Conservation (phyloP, 2,888 invertebrate genomes). For the Synanthedon vespiformis region DNA sequence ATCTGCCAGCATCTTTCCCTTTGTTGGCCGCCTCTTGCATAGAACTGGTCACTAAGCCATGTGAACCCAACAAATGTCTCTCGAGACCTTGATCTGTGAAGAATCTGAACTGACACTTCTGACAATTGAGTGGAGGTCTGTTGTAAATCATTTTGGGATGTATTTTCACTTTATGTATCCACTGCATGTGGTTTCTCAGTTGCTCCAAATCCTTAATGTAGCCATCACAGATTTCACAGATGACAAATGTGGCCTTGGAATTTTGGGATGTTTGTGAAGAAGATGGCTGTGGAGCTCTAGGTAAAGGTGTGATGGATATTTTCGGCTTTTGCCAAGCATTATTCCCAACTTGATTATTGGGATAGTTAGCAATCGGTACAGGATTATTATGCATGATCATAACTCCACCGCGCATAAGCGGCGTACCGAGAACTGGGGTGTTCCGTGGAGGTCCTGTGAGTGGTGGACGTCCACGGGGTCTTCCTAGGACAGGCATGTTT, state of each 20-base stretch:
- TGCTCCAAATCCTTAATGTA: slow-evolving; percentile 97
- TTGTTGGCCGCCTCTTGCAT: slow-evolving; percentile 97
- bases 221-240: slow-evolving; percentile 97
- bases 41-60: slow-evolving; percentile 94
- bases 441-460: slow-evolving; percentile 20
- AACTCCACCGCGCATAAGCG: slow-evolving; percentile 69
- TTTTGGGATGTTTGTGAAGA: slow-evolving; percentile 46
- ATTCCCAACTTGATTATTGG: slow-evolving; percentile 42
- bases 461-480: slow-evolving; percentile 63
- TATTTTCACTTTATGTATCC: slow-evolving; percentile 97
- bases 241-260: slow-evolving; percentile 88
- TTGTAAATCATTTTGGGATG: slow-evolving; percentile 97
- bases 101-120: slow-evolving; percentile 95
- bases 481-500: slow-evolving; percentile 40
- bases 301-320: slow-evolving; percentile 92
- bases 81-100: slow-evolving; percentile 97
- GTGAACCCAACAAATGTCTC: slow-evolving; percentile 93
- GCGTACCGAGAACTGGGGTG: slow-evolving; percentile 54
- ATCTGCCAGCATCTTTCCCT: slow-evolving; percentile 93
- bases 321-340: slow-evolving; percentile 79
- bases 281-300: slow-evolving; percentile 73
- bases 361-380: slow-evolving; percentile 53
- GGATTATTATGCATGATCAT: slow-evolving; percentile 77
- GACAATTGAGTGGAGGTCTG: slow-evolving; percentile 93
- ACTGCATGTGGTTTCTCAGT: slow-evolving; percentile 95